Percentiles rank a stretch among this genome's conserved stretches.
These are phyloP conservation scores for Oreocharis arfaki DNA, from an alignment of 2,113 vertebrate genomes.

Conservation along the genomic window DNA sequence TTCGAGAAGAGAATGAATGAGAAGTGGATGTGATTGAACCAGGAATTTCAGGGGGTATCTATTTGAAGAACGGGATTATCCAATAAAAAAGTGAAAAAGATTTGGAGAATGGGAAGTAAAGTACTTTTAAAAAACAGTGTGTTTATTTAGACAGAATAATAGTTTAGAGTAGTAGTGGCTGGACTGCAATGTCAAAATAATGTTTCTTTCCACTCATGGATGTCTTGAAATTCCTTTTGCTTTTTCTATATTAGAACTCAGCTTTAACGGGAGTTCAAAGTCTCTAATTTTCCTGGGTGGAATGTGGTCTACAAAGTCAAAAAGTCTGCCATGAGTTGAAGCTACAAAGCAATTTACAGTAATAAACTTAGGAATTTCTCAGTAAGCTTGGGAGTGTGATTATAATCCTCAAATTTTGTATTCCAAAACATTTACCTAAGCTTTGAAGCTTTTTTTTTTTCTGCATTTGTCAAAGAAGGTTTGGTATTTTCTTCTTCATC, in stretches of 20 bases:
- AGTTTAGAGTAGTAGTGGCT: neutral
- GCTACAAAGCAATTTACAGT: neutral
- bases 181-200: neutral
- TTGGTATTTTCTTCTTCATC: neutral
- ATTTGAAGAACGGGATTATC: neutral
- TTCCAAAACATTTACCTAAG: neutral
- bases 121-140: accelerated
- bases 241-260: neutral
- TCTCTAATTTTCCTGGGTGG: neutral
- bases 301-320: neutral
- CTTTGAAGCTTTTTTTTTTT: neutral
- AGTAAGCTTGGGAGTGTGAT: neutral
- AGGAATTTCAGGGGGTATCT: neutral
- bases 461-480: neutral
- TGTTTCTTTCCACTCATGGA: neutral
- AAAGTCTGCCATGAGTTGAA: neutral
- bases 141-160: neutral
- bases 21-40: neutral
- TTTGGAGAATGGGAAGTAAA: neutral
- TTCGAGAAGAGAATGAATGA: neutral
- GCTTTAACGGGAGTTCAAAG: neutral
- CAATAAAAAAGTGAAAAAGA: neutral
- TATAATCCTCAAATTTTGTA: neutral
- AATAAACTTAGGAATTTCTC: neutral
- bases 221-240: neutral